Base-by-base conservation (phyloP, 2,888 invertebrate species). In the Dysmachus trigonus region DNA sequence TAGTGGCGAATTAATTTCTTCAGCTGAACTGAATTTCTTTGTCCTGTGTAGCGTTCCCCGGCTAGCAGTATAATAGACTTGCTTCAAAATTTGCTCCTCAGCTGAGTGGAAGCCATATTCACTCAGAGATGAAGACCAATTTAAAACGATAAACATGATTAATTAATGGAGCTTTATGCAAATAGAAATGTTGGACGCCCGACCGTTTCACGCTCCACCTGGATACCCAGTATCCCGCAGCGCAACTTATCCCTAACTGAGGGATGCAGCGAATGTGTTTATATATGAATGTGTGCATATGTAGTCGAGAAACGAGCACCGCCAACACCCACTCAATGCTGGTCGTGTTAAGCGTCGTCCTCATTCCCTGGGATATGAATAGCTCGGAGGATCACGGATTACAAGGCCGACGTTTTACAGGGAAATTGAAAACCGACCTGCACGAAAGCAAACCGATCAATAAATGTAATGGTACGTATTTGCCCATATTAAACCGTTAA, bases 381-480 rank as follows among this genome's bases (percentile, higher is more conserved):
- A 38, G 13, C 2, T 22, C 6, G 41, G 83, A 83, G 83, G 71
- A 38, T 33, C 83, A 38, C 18, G 71, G 71, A 72, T 83, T 71
- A 83, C 35, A 83, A 38, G 83, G 30, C 76, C 53, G 27, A n/a
- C 18, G 62, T 38, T 81, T 53, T 79, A 71, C 30, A 82, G 73
- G n/a, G 30, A 82, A 71, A 85, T 79, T 85, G 85, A 83, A 79
- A 85, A 51, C 27, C 77, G 83, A 27, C 74, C 86, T 76, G 10
- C 18, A 38, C 73, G 76, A 87, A 85, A 87, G 85, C 86, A 85
- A 86, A 86, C 38, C 83, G 86, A 87, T 87, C 87, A 86, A 87
- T 87, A 87, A 86, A 87, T 85, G 85, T 87, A 86, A 85, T 87
- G 83, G 87, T 85, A n/a, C n/a, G n/a, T n/a, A 76, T 87, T 87